Evolutionary conservation across 2,888 invertebrate genomes (phyloP).

Genomic region (Octodonta nipae): DNA sequence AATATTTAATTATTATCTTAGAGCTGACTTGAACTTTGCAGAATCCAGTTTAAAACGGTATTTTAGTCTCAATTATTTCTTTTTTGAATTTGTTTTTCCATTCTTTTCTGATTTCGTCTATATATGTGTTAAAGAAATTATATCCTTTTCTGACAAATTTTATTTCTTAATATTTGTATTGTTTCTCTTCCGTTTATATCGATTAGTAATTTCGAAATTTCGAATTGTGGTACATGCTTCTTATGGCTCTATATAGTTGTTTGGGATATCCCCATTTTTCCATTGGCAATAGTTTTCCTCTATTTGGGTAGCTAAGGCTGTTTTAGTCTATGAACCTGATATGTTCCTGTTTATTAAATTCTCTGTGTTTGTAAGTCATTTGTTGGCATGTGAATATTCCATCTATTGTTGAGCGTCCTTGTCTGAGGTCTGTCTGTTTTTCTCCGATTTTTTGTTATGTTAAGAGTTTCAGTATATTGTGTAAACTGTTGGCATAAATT

Average conservation of each 20-base stretch:
- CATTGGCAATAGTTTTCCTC: too few relatives aligned
- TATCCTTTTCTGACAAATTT: background rate
- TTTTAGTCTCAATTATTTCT: background rate
- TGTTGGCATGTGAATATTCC: background rate
- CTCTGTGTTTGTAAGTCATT: background rate
- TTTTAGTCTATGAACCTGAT: background rate
- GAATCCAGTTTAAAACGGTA: background rate
- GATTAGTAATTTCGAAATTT: too few relatives aligned
- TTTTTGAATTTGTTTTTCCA: background rate
- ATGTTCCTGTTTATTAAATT: background rate
- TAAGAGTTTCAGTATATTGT: constrained; percentile 1
- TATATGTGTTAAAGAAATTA: too few relatives aligned
- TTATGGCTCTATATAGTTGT: background rate
- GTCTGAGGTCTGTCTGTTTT: constrained; percentile 1
- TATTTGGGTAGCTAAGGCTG: too few relatives aligned
- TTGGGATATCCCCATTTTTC: background rate
- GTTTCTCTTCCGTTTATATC: too few relatives aligned
- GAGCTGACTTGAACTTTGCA: background rate
- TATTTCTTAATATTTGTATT: background rate
- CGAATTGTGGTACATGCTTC: too few relatives aligned
- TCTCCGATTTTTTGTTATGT: too few relatives aligned
- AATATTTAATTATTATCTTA: background rate
- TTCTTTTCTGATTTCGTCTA: too few relatives aligned
- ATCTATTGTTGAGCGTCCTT: background rate
- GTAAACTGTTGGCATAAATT: background rate